Evolutionary conservation across 2,888 invertebrate genomes (phyloP).

Genomic region (Bugula neritina): DNA sequence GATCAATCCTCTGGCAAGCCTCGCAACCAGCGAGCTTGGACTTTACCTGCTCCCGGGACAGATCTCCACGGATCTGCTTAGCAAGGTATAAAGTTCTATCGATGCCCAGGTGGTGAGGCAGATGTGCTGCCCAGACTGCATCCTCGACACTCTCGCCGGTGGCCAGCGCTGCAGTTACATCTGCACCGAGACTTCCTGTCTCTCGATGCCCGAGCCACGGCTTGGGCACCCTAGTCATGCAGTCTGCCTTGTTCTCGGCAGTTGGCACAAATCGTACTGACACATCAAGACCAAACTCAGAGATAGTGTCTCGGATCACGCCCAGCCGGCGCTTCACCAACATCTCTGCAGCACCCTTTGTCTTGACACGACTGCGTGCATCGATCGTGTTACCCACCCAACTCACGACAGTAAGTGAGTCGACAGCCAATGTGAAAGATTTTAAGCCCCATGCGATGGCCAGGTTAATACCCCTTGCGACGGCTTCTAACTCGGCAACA

Average conservation of each 20-base stretch:
- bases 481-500: slow-evolving; percentile 22
- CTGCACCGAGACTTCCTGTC: not conserved
- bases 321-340: not conserved
- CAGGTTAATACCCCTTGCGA: slow-evolving; percentile 1
- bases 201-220: not conserved
- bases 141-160: not conserved
- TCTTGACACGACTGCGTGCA: not conserved
- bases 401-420: slow-evolving; percentile 4
- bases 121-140: slow-evolving; percentile 1
- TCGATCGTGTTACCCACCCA: not conserved
- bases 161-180: not conserved
- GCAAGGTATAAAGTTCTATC: slow-evolving; percentile 14
- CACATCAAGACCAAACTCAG: slow-evolving; percentile 3
- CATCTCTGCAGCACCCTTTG: slow-evolving; percentile 14
- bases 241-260: slow-evolving; percentile 3
- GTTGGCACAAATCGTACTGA: not conserved
- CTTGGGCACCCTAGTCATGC: slow-evolving; percentile 8
- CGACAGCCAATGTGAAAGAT: not conserved
- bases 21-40: slow-evolving; percentile 2
- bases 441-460: slow-evolving; percentile 10
- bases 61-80: not conserved
- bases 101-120: slow-evolving; percentile 3
- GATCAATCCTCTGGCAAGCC: not conserved
- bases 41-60: too few relatives aligned
- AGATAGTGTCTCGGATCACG: not conserved